These are phyloP conservation scores for Notarius quadriscutis DNA, from an alignment of 2,113 vertebrate species.

Conservation along the genomic window DNA sequence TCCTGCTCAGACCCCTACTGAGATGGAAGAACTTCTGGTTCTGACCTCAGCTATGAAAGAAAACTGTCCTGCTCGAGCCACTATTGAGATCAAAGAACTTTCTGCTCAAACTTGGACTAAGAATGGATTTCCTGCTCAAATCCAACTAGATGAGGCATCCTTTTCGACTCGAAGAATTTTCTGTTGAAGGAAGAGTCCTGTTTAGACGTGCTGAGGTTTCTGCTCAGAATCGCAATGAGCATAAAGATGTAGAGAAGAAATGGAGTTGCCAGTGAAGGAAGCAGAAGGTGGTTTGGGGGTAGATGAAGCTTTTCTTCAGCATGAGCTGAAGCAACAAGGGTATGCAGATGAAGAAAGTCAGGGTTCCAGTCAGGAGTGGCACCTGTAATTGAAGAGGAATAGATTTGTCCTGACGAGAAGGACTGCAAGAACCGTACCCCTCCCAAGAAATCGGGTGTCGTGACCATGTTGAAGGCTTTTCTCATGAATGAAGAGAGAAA, in stretches of 20 bases:
- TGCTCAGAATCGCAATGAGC: no score
- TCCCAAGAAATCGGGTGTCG: not conserved
- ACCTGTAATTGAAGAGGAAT: not conserved
- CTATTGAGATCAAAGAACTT: not conserved
- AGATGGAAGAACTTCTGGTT: not conserved
- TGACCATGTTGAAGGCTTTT: not conserved
- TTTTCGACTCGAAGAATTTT: not conserved
- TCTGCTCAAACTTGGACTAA: not conserved
- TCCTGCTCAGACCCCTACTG: not conserved
- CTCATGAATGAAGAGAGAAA: not conserved
- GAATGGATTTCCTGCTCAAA: not conserved
- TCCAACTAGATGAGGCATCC: not conserved
- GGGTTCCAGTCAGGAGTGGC: not conserved
- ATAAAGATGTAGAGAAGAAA: not conserved
- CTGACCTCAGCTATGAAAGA: not conserved
- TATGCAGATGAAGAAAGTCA: not conserved
- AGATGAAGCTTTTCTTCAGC: not conserved
- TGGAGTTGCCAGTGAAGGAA: not conserved
- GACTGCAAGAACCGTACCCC: no score
- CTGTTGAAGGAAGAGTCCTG: not conserved
- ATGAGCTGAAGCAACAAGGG: not conserved
- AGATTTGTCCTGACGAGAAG: not conserved
- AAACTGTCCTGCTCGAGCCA: not conserved
- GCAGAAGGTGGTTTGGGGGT: not conserved
- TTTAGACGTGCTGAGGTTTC: not conserved